Evolutionary conservation across 2,888 invertebrate species (phyloP), one percentile per base, ranked within the genome.

Genomic region (Leptinotarsa juncta): DNA sequence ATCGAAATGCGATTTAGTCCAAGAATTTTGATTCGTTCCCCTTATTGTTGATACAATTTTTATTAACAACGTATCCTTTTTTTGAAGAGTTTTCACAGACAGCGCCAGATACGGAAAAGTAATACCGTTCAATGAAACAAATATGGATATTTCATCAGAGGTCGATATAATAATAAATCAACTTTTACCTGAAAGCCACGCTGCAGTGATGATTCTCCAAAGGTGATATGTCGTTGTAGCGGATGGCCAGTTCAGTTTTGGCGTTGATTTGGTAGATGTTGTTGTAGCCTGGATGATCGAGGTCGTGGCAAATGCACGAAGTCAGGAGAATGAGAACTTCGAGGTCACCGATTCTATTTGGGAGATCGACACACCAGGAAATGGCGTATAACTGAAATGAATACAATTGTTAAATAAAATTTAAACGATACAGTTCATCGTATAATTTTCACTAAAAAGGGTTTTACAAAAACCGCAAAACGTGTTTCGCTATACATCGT

Each of bases 201-300:
- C 95, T 95, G 88, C 95, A 95, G 86, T 95, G 95, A 87, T 95
- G 95, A 88, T 95, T 95, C 88, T 95, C 95, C 85, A 95, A 88
- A 3, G 95, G 95, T 70, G 95, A 95, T 84, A 95, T 95, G 89
- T 95, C 95, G 88, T 95, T 95, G 89, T 95, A 95, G 86, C 95
- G 91, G 80, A 95, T 90, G 49, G 95, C 95, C 84, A 95, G 88
- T 86, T 95, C 95, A 62, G 95, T 95, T 84, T 93, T 91, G 65
- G 95, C 95, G 86, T 95, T 95, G 85, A 95, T 95, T 88, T 94
- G 94, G 87, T 94, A 94, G 82, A 94, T 94, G 86, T 94, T 94
- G 88, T 94, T 94, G 86, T 93, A 94, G 73, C 94, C 94, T 20
- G 94, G 94, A 89, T 94, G 94, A 87, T 94, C 93, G 75, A 95